Conservation (phyloP, 2,888 invertebrate genomes). For the Chydorus sphaericus region DNA sequence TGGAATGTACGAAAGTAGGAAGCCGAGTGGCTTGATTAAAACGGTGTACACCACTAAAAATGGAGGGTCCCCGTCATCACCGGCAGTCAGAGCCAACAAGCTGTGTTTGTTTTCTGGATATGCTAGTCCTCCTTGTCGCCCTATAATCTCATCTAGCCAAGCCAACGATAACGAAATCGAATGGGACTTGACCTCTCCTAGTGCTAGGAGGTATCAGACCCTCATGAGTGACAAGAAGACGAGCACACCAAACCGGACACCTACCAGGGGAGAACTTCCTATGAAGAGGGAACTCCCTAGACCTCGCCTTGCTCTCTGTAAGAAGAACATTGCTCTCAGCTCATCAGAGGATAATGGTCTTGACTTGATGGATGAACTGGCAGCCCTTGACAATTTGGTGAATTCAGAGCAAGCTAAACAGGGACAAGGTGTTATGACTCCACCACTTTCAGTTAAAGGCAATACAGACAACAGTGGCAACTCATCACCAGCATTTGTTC, state of each 20-base stretch:
- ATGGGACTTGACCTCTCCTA: background rate
- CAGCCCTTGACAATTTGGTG: background rate
- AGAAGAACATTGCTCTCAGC: background rate
- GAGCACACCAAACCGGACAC: background rate
- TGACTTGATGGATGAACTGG: background rate
- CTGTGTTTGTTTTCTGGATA: background rate
- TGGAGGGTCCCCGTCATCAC: background rate
- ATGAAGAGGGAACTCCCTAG: background rate
- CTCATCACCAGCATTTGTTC: too few species aligned
- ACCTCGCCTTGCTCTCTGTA: background rate
- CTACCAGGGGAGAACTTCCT: background rate
- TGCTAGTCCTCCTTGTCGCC: background rate
- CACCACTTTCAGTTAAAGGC: background rate
- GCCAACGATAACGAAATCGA: background rate
- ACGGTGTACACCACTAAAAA: background rate
- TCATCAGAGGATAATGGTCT: background rate
- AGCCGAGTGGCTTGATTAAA: too few species aligned
- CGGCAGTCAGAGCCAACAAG: too few species aligned
- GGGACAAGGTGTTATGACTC: background rate
- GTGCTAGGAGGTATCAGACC: background rate
- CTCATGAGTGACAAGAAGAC: background rate
- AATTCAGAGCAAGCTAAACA: background rate
- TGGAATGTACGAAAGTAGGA: background rate
- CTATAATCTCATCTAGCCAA: background rate
- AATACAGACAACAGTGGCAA: background rate